A percentile compares a stretch with the other conserved stretches of the same genome.
These are phyloP conservation scores for Latrodectus geometricus DNA, from an alignment of 1,140 invertebrate species.

Conservation along the genomic window DNA sequence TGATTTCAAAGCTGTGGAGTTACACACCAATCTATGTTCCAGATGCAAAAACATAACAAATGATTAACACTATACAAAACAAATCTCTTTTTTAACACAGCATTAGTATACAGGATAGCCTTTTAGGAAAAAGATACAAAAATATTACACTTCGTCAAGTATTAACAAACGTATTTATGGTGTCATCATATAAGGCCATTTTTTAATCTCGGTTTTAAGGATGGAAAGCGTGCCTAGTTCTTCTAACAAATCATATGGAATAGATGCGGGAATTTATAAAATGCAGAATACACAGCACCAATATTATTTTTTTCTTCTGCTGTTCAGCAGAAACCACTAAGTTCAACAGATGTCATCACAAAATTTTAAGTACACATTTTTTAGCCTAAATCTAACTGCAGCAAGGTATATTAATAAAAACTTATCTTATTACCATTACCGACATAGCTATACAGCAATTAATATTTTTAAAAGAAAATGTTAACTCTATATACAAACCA, in stretches of 20 bases:
- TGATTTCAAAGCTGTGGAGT: slow-evolving; percentile 18
- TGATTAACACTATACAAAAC: slow-evolving; percentile 54
- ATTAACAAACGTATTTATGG: slow-evolving; percentile 60
- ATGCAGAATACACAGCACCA: slow-evolving; percentile 59
- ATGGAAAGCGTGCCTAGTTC: slow-evolving; percentile 50
- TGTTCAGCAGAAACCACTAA: background rate
- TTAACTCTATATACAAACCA: too few relatives aligned
- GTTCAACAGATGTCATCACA: slow-evolving; percentile 10
- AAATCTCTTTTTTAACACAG: slow-evolving; percentile 21
- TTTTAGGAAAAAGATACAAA: slow-evolving; percentile 59
- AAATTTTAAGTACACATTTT: slow-evolving; percentile 35
- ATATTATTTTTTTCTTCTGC: background rate
- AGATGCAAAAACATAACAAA: slow-evolving; percentile 59
- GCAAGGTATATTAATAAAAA: background rate
- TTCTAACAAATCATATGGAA: slow-evolving; percentile 22
- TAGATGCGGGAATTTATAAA: background rate
- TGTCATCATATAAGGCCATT: slow-evolving; percentile 56
- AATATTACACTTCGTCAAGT: slow-evolving; percentile 58
- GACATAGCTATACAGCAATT: too few relatives aligned
- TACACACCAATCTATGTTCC: slow-evolving; percentile 23
- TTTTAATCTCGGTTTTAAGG: slow-evolving; percentile 47
- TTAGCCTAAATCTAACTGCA: slow-evolving; percentile 30
- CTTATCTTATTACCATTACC: too few relatives aligned
- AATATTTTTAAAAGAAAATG: too few relatives aligned
- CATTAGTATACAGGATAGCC: slow-evolving; percentile 24